These are phyloP conservation scores for Cynoglossus semilaevis DNA, from an alignment of 2,113 vertebrate genomes.

Conservation along the genomic window DNA sequence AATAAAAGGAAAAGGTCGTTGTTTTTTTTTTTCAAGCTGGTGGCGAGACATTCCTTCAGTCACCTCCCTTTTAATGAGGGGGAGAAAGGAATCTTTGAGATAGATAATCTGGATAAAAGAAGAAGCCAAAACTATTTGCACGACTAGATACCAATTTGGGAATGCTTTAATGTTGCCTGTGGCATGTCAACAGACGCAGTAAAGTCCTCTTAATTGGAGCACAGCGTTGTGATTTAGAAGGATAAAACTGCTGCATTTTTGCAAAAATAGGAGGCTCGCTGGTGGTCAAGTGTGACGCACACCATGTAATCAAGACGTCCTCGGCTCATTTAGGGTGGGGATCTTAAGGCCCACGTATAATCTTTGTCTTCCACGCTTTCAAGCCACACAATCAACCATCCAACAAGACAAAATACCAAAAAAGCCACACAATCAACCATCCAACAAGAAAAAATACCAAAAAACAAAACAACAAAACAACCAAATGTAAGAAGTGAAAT, in stretches of 20 bases:
- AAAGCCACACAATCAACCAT: neutral
- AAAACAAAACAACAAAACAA: neutral
- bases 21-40: neutral
- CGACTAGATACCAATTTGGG: slow-evolving; percentile 28
- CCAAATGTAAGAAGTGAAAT: neutral
- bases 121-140: slow-evolving; percentile 22
- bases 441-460: neutral
- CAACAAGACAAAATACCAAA: neutral
- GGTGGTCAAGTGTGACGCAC: slow-evolving; percentile 28
- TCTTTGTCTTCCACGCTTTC: neutral
- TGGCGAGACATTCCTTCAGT: neutral
- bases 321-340: slow-evolving; percentile 4
- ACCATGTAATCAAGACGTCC: slow-evolving; percentile 33
- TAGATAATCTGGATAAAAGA: slow-evolving; percentile 19
- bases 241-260: slow-evolving; percentile 17
- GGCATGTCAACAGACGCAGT: slow-evolving; percentile 27
- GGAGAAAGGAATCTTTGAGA: slow-evolving; percentile 5
- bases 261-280: slow-evolving; percentile 3
- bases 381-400: neutral
- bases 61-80: slow-evolving; percentile 2
- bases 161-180: slow-evolving; percentile 16
- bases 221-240: slow-evolving; percentile 29
- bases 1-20: neutral
- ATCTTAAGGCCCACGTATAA: neutral
- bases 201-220: slow-evolving; percentile 12